Base-by-base conservation (phyloP, 1,140 invertebrate genomes). In the Drosophila aff. region DNA sequence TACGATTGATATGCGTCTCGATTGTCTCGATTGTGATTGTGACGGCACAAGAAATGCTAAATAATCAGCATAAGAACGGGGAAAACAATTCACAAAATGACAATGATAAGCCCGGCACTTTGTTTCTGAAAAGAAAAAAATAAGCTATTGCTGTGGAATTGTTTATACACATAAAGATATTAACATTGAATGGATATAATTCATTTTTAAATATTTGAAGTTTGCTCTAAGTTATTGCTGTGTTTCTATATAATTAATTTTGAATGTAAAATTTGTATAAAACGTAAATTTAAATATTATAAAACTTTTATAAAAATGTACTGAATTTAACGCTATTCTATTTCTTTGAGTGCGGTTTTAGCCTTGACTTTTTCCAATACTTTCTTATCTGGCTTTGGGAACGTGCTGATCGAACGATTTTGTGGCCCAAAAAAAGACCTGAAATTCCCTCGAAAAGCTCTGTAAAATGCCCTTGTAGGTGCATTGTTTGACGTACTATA, bases 21-120 rank as follows among this genome's bases (percentile, higher is more conserved):
- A 50, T 72, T 73, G 67, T 72, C 71, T 60, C 36, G 43, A 60
- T 72, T 72, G 52, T 50, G 52, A 60, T 72, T 72, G 67, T 73
- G 69, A 60, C 66, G 28, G 49, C 66, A 38, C 31, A 57, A 58
- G 31, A 41, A 47, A 69, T 40, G 36, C 36, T 38, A 15, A 47
- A 59, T 69, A 71, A 72, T 72, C 68, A 58, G 68, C 50, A 71
- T 60, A 41, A 26, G 16, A 68, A 53, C 16, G 21, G 63, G 36
- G 31, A 53, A 46, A 38, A 67, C 36, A 69, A 53, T 36, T 28
- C 46, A 36, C 28, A 49, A 49, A 41, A 31, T 41, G 44, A 63
- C 58, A 67, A 68, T 46, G 67, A 73, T 60, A 73, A 52, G 52
- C 50, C 52, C 43, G 18, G 52, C 67, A n/a, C 21, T 73, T 55